Evolutionary conservation across 2,113 vertebrate species (phyloP).

Genomic region (Tonatia bakeri): DNA sequence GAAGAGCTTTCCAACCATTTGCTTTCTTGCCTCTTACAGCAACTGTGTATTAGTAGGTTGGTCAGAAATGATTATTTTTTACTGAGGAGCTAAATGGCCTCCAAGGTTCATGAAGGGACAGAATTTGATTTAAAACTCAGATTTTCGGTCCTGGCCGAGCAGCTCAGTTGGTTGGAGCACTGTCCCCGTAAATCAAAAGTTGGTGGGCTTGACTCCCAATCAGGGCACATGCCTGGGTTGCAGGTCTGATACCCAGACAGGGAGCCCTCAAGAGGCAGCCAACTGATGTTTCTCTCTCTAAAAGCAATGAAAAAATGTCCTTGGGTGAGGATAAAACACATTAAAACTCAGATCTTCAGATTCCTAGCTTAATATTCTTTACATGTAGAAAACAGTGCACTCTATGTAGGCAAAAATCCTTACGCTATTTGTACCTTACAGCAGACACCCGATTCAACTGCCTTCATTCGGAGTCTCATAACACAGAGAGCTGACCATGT

Average conservation of each 20-base stretch:
- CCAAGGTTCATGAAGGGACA: not conserved
- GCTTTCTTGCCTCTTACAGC: not conserved
- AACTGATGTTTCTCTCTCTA: no score
- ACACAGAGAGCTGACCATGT: rapidly evolving
- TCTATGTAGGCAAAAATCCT: not conserved
- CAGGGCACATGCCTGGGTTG: no score
- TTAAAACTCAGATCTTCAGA: not conserved
- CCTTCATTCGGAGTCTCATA: rapidly evolving
- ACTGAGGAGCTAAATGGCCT: not conserved
- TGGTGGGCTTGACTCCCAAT: no score
- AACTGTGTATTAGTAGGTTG: not conserved
- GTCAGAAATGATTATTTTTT: not conserved
- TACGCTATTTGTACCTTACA: rapidly evolving
- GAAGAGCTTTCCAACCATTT: rapidly evolving
- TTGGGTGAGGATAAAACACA: no score
- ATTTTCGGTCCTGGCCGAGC: no score
- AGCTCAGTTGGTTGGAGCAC: no score
- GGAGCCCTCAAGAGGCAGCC: no score
- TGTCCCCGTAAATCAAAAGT: no score
- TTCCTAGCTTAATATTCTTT: not conserved
- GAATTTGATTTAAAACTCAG: not conserved
- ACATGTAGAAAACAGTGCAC: not conserved
- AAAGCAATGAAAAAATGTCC: no score
- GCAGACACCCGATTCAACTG: not conserved
- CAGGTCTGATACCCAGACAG: no score